phyloP scores from a whole-genome alignment of 2,113 vertebrate genomes.

The Agapornis roseicollis region DNA sequence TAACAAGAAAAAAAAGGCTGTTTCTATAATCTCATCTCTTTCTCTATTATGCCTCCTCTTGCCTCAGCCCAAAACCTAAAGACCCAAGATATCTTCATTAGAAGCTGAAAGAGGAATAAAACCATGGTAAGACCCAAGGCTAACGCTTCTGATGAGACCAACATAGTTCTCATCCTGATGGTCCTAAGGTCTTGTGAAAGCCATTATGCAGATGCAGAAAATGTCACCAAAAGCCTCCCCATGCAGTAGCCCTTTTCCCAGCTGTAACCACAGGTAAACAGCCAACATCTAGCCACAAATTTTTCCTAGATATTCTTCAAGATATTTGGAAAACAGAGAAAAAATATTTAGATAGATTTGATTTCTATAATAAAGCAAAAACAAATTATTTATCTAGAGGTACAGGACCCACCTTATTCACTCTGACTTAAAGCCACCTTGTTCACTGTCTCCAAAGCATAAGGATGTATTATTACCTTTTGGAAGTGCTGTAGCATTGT shows the following conservation, averaged over 20 bases:
- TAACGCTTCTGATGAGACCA: background rate
- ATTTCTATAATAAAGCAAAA: background rate
- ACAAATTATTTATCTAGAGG: rapidly evolving
- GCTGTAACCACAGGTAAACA: background rate
- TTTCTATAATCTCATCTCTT: background rate
- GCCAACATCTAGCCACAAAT: background rate
- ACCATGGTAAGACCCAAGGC: background rate
- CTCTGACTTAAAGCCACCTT: background rate
- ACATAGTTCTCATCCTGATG: background rate
- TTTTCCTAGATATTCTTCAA: background rate
- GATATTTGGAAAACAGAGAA: background rate
- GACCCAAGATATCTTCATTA: background rate
- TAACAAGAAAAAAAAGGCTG: background rate
- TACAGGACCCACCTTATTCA: background rate
- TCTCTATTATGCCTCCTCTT: background rate
- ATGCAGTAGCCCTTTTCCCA: background rate
- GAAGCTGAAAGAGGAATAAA: background rate
- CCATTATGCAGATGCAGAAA: background rate
- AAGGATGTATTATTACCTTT: background rate
- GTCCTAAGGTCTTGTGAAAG: background rate
- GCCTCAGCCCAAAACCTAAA: background rate
- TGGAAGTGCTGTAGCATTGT: background rate
- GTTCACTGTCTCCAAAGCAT: background rate
- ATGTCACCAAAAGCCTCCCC: background rate
- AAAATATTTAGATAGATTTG: background rate